Evolutionary conservation across 2,888 invertebrate genomes (phyloP).

Genomic region (Leucophora obtusa): DNA sequence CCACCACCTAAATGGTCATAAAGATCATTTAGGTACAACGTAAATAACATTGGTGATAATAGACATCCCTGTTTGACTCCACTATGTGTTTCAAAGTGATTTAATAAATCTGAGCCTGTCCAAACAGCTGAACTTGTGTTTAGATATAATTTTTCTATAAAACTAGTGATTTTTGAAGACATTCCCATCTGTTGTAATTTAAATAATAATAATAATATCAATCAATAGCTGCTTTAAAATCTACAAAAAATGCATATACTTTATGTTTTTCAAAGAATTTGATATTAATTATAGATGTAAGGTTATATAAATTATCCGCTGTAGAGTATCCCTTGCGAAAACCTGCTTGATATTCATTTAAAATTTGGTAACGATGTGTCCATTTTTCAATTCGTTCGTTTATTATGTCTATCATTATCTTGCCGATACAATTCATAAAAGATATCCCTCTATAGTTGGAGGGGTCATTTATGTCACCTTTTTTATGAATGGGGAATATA

Average conservation of each 20-base stretch:
- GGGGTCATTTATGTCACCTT: background rate
- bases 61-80: too few relatives aligned
- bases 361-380: background rate
- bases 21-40: too few relatives aligned
- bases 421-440: background rate
- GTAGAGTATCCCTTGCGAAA: background rate
- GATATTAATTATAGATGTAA: background rate
- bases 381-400: background rate
- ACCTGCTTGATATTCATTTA: background rate
- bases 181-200: too few relatives aligned
- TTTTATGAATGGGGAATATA: constrained; percentile 8
- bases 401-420: background rate
- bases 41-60: too few relatives aligned
- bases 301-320: background rate
- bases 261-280: background rate
- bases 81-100: too few relatives aligned
- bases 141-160: constrained; percentile 9
- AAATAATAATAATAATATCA: too few relatives aligned
- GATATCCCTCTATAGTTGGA: constrained; percentile 1
- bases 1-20: too few relatives aligned
- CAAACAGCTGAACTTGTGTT: constrained; percentile 1
- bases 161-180: background rate
- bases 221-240: background rate
- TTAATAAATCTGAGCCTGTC: too few relatives aligned
- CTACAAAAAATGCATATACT: background rate